A percentile compares a stretch with the other conserved stretches of the same genome.
Evolutionary conservation across 2,888 invertebrate species (phyloP).

Genomic region (Crepidodera aurea): DNA sequence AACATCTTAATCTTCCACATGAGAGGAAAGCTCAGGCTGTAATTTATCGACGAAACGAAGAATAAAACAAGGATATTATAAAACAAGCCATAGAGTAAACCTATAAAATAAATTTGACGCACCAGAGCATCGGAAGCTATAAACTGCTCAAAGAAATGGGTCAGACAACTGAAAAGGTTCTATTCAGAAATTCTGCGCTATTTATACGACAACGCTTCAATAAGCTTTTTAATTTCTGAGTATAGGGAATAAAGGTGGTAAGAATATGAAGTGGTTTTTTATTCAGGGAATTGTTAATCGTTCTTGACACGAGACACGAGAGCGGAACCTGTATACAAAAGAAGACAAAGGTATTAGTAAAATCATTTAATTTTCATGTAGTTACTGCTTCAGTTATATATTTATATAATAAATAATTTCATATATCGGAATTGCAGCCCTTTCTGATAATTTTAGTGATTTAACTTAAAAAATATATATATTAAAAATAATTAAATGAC

Average conservation of each 20-base stretch:
- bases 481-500: no score
- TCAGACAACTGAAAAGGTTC: constrained; percentile 38
- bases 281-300: not conserved
- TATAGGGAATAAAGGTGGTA: not conserved
- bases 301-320: no score
- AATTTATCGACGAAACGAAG: constrained; percentile 26
- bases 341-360: no score
- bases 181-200: constrained; percentile 35
- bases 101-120: constrained; percentile 43
- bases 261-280: not conserved
- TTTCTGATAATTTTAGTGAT: no score
- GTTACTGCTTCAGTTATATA: no score
- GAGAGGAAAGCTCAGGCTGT: constrained; percentile 24
- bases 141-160: constrained; percentile 42
- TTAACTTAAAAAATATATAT: no score
- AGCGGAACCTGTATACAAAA: no score
- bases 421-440: no score
- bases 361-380: no score
- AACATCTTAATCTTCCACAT: constrained; percentile 30
- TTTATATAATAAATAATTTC: no score
- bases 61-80: constrained; percentile 34
- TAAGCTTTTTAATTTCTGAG: constrained; percentile 22
- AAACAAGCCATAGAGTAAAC: constrained; percentile 39
- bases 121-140: constrained; percentile 42
- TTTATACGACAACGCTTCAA: constrained; percentile 31